Evolutionary conservation across 1,140 invertebrate species (phyloP), one percentile per base, ranked within the genome.

Genomic region (Tribolium castaneum): DNA sequence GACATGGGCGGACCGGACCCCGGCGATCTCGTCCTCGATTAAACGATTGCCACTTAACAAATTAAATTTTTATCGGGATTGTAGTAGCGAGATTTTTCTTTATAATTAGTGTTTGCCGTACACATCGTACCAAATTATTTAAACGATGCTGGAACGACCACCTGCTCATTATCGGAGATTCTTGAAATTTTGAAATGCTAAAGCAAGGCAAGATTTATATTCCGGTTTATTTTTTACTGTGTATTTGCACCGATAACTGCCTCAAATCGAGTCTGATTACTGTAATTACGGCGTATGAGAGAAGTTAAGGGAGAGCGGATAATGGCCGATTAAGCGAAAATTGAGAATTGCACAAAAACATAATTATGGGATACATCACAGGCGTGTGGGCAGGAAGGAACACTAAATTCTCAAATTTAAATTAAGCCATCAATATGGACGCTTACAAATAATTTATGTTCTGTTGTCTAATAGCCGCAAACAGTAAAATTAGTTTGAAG

Each of bases 21-120:
- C 1, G 2, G 2, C 16, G 74, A 59, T 45, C 74, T 75, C 54
- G 74, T 59, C 51, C 56, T 59, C 51, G 39, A 59, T 45, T 75
- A 75, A 75, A 75, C 74, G 74, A 50, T 76, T 62, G 56, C 74
- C 74, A 76, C 56, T 76, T 62, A 62, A 76, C 74, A 76, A 76
- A 76, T 76, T 76, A 76, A 76, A 76, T 76, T 76, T 76, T 66
- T 59, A 76, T 76, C 74, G 30, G 59, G 59, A 35, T 51, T 30
- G 45, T 62, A 50, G 56, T 50, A 76, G 56, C 74, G 9, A n/a
- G 50, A 54, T 12, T 66, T 66, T 66, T 35, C 30, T 30, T 30
- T 22, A 35, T 66, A 66, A 66, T 66, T 66, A 66, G 59, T 35
- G 22, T 35, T 62, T 25, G 52, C 22, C 52, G 12, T 22, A 59